These are phyloP conservation scores for Drosophila lini DNA, from an alignment of 1,140 invertebrate species.

Conservation along the genomic window DNA sequence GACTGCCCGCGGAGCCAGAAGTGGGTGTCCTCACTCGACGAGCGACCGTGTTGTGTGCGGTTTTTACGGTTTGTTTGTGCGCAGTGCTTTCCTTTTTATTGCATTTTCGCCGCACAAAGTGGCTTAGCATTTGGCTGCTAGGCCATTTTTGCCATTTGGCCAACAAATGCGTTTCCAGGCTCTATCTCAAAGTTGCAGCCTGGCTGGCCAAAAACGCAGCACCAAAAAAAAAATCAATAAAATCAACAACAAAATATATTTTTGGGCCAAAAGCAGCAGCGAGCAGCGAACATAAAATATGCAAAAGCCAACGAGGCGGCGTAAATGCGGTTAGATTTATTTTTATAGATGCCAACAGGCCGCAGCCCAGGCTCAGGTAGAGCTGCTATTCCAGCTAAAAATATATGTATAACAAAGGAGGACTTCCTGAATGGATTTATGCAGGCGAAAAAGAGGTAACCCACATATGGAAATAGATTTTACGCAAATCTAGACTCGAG, in stretches of 20 bases:
- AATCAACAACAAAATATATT: conserved; percentile 70
- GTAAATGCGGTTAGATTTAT: conserved; percentile 80
- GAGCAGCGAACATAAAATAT: conserved; percentile 71
- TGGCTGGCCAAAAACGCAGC: conserved; percentile 14
- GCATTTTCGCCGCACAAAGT: conserved; percentile 59
- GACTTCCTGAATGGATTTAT: conserved; percentile 25
- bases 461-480: conserved; percentile 29
- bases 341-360: conserved; percentile 68
- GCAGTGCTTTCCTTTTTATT: conserved; percentile 66
- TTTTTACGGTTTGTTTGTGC: conserved; percentile 79
- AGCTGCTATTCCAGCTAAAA: conserved; percentile 21
- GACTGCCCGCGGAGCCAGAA: not conserved
- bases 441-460: conserved; percentile 10
- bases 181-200: conserved; percentile 61
- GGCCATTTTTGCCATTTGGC: conserved; percentile 44
- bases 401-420: conserved; percentile 47
- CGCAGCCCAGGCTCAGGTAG: conserved; percentile 49
- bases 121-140: conserved; percentile 67
- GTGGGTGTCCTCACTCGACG: not conserved
- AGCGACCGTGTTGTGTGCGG: conserved; percentile 61
- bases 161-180: conserved; percentile 64
- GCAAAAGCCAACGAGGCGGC: conserved; percentile 72
- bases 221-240: conserved; percentile 68
- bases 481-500: not conserved
- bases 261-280: conserved; percentile 49